A percentile compares a stretch with the other conserved stretches of the same genome.
Conservation (phyloP, 2,888 invertebrate genomes). For the Neoaliturus tenellus region DNA sequence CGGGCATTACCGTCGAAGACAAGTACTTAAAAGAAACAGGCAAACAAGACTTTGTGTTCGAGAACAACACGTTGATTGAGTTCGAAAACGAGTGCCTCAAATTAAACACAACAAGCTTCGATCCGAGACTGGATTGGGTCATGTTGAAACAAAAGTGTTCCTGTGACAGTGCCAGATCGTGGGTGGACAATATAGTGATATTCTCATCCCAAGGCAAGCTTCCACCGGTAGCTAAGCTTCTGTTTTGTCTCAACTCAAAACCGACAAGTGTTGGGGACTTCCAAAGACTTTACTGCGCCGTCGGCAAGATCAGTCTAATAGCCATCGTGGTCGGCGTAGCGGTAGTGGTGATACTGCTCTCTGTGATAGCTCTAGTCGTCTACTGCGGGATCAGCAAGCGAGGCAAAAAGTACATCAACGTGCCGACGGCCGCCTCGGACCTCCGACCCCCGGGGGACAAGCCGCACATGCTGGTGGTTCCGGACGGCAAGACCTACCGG, state of each 20-base stretch:
- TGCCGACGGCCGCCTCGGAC: conserved; percentile 61
- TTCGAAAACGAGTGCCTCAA: conserved; percentile 77
- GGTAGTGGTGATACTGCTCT: background rate
- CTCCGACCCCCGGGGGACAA: conserved; percentile 17
- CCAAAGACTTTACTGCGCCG: conserved; percentile 18
- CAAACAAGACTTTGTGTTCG: conserved; percentile 77
- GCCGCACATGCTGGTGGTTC: conserved; percentile 78
- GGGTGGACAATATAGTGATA: conserved; percentile 64
- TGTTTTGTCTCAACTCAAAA: conserved; percentile 60
- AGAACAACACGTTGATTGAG: conserved; percentile 78
- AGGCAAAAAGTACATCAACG: conserved; percentile 64
- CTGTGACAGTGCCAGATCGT: conserved; percentile 74
- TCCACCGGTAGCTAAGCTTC: conserved; percentile 57
- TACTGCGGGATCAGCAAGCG: conserved; percentile 22
- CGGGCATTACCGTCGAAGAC: conserved; percentile 74
- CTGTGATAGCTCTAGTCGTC: conserved; percentile 31
- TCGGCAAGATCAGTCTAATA: conserved; percentile 9
- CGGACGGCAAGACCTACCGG: conserved; percentile 87
- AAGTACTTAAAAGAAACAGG: conserved; percentile 60
- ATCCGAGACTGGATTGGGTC: conserved; percentile 77
- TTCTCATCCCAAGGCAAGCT: background rate
- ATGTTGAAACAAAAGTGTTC: conserved; percentile 78
- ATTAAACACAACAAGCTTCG: conserved; percentile 76
- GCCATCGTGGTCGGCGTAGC: conserved; percentile 2
- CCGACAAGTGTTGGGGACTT: conserved; percentile 8